phyloP scores from a whole-genome alignment of 2,888 invertebrate genomes.

The Drosophila helvetica region DNA sequence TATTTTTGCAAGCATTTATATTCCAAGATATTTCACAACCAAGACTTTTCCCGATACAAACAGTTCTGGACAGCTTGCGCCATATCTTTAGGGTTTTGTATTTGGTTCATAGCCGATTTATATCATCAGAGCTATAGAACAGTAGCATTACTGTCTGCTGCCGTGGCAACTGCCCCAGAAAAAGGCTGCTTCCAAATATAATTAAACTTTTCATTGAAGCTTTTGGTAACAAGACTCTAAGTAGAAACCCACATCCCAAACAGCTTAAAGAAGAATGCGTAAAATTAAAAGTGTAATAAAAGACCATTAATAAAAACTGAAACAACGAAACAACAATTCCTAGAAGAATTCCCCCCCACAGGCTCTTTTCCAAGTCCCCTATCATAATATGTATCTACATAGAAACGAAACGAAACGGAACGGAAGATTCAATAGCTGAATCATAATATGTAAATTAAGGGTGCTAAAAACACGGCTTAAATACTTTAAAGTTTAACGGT shows the following conservation, averaged over 20 bases:
- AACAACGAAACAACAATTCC: slow-evolving; percentile 27
- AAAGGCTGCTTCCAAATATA: neutral
- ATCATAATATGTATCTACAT: too few relatives aligned
- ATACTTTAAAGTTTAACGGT: slow-evolving; percentile 3
- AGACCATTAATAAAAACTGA: slow-evolving; percentile 16
- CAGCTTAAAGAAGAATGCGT: neutral
- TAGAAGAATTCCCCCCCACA: slow-evolving; percentile 2
- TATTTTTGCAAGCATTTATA: too few relatives aligned
- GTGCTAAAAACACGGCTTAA: slow-evolving; percentile 34
- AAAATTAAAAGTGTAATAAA: slow-evolving; percentile 25
- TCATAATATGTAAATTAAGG: slow-evolving; percentile 66
- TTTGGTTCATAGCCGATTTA: neutral
- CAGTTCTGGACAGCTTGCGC: too few relatives aligned
- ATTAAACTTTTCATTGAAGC: slow-evolving; percentile 3
- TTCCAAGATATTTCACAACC: too few relatives aligned
- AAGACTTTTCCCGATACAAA: too few relatives aligned
- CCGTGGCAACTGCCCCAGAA: neutral
- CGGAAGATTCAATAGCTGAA: slow-evolving; percentile 52
- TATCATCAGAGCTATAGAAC: neutral
- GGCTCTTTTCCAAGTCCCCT: slow-evolving; percentile 22
- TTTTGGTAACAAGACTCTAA: slow-evolving; percentile 3
- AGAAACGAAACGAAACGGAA: slow-evolving; percentile 3
- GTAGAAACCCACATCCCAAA: slow-evolving; percentile 14
- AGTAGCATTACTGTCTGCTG: neutral
- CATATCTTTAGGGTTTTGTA: neutral